Base-by-base conservation (phyloP, 2,113 vertebrate genomes). In the Odocoileus hemionus region DNA sequence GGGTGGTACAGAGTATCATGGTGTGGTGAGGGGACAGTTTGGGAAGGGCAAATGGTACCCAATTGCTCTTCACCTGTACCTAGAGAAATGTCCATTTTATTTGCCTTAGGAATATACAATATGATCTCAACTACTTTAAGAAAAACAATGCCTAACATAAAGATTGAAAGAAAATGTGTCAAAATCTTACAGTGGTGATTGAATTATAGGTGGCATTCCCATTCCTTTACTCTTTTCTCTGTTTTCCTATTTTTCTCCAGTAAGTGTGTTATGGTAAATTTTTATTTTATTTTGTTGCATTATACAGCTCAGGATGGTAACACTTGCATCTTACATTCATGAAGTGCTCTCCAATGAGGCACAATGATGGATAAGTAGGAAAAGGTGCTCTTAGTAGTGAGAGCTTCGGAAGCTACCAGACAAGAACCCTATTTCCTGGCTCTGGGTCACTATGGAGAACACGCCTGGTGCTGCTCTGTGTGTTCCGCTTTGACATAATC, bases 111-210 rank as follows among this genome's bases (percentile, higher is more conserved):
- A 28, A 67, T 64, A 54, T 92, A 33, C 11, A n/a, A 5, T 84
- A 79, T 84, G 79, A 60, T 89, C 54, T 89, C 36, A 43, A 45
- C 57, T 95, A 86, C 89, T 97, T 96, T 90, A 79, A 70, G 61
- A 61, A 86, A 55, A 94, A 86, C 16, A 70, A 14, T 80, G 64
- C 78, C 79, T 97, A 92, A 92, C 92, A 79, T 93, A 88, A 94
- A 92, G 50, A 76, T 47, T 7, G 7, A 67, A 95, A 91, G 36
- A 64, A 55, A 45, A 1, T 39, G 74, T 80, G 64, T 91, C 45
- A 83, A 61, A 89, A 30, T 96, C 10, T 92, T 84, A 57, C 52
- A 61, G 23, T 23, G 61, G 36, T 45, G 36, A 36, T 36, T 2
- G 28, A 96, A 87, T 90, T 70, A 33, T 30, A 16, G 14, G 30